These are phyloP conservation scores for Cavia porcellus DNA, from an alignment of 2,113 vertebrate species.

Conservation along the genomic window DNA sequence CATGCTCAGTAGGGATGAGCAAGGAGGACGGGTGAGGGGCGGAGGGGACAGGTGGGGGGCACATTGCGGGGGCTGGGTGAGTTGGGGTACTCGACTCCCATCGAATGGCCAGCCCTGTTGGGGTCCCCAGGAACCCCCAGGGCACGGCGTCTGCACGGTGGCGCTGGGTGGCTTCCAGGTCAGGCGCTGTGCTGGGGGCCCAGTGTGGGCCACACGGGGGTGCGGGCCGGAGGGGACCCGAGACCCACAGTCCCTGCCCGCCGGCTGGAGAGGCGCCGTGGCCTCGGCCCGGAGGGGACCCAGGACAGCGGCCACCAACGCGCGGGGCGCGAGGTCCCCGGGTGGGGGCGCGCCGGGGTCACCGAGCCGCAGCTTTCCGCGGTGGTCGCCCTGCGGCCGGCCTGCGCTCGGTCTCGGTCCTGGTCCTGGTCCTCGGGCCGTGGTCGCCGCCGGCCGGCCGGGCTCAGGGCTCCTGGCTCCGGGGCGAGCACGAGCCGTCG, in stretches of 20 bases:
- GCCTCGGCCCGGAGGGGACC: background rate
- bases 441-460: fast-evolving
- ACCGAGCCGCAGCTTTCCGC: constrained; percentile 64
- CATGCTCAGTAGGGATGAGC: background rate
- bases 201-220: background rate
- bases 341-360: background rate
- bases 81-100: background rate
- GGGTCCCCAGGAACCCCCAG: background rate
- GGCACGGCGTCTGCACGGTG: background rate
- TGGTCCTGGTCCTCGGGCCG: background rate
- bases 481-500: background rate
- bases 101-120: background rate
- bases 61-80: too few species aligned
- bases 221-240: background rate
- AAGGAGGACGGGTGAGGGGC: background rate
- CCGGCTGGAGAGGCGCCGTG: background rate
- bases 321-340: background rate
- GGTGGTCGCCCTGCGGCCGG: fast-evolving
- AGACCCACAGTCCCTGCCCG: background rate
- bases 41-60: background rate
- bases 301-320: background rate
- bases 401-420: too few species aligned
- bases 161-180: background rate
- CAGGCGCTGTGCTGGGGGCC: background rate
- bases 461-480: constrained; percentile 73